phyloP scores from a whole-genome alignment of 2,113 vertebrate genomes.

The Pollachius pollachius region DNA sequence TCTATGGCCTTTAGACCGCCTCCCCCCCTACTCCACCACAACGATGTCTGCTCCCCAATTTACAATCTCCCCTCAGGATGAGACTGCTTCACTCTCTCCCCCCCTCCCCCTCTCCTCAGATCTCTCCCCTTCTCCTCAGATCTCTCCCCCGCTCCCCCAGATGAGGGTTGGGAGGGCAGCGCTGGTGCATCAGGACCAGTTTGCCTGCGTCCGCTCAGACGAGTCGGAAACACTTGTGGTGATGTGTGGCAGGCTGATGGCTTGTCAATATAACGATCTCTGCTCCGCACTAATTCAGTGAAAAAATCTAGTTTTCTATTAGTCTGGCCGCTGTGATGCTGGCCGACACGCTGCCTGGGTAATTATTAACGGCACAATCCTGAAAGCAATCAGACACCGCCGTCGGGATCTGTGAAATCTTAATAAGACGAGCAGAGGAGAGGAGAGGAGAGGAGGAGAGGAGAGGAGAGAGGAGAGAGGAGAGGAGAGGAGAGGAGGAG shows the following conservation, averaged over 20 bases:
- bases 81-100: constrained; percentile 13
- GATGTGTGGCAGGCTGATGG: constrained; percentile 94
- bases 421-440: constrained; percentile 78
- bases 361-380: constrained; percentile 99
- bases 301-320: constrained; percentile 99
- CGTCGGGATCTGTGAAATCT: constrained; percentile 96
- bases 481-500: neutral
- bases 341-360: constrained; percentile 81
- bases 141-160: constrained; percentile 56
- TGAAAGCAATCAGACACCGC: constrained; percentile 97
- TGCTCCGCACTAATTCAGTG: constrained; percentile 95
- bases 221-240: constrained; percentile 96
- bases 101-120: constrained; percentile 15
- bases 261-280: constrained; percentile 98
- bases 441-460: constrained; percentile 63
- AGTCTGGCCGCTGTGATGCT: constrained; percentile 90
- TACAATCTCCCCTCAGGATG: neutral
- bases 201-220: constrained; percentile 80
- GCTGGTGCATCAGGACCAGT: constrained; percentile 84
- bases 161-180: constrained; percentile 62
- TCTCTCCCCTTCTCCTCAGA: constrained; percentile 24
- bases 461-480: neutral
- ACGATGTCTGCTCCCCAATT: neutral
- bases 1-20: constrained; percentile 30
- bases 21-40: neutral